Base-by-base conservation (phyloP, 2,797 vertebrate genomes). In the Thripadectes ignobilis region DNA sequence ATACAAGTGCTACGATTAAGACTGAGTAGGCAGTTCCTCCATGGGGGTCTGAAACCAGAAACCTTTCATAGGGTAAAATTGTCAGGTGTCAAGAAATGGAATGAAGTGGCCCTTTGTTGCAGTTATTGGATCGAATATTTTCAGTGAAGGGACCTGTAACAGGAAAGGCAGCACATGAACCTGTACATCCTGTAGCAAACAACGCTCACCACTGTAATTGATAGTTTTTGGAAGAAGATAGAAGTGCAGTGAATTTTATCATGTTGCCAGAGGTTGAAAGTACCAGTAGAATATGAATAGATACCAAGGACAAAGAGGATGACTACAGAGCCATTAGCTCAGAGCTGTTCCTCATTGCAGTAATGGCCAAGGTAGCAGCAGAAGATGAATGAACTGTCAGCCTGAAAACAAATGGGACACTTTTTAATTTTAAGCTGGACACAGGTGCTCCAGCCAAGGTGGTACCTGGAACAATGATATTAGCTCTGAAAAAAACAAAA, bases 301-400 rank as follows among this genome's bases (percentile, higher is more conserved):
- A 83, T 72, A 89, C 41, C 79, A 96, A 96, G 96, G 95, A 94
- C 93, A 94, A 94, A 96, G 72, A 92, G 73, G 66, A 75, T 92
- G 93, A 84, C 89, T 95, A 81, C 27, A 95, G 38, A 91, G 46
- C 76, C 69, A 68, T 94, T 96, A 95, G 49, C 54, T 95, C 76
- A 89, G 82, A 81, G 49, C 30, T 85, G 68, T 66, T 91, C 89
- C 74, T 96, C 58, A 29, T 43, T 84, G 69, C 46, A 68, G 49
- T 91, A 96, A 72, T 81, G 88, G 82, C 66, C 85, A 78, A 83
- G 55, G 61, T 32, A 92, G 34, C 61, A 91, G 66, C n/a, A 68
- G 76, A 43, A 93, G 91, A 95, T 81, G 79, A 93, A 95, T 95
- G 89, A 88, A 94, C 89, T 95, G 94, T 92, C 91, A 94, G 38